A percentile compares a stretch with the other conserved stretches of the same genome.
Conservation (phyloP, 2,113 vertebrate species). For the Suncus etruscus region DNA sequence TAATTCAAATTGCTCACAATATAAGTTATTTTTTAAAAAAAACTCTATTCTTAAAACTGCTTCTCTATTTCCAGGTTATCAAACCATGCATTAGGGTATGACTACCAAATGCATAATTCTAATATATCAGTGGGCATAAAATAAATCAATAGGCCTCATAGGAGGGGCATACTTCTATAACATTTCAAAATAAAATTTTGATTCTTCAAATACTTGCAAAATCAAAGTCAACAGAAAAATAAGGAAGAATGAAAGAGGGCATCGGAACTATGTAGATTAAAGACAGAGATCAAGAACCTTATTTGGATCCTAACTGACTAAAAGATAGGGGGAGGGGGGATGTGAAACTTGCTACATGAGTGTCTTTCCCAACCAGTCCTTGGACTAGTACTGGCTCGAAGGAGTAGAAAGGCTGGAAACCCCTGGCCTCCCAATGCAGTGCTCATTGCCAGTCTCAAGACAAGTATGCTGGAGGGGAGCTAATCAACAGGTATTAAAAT, state of each 20-base stretch:
- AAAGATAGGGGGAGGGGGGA: conserved; percentile 51
- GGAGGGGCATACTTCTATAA: not conserved
- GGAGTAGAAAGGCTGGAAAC: no score
- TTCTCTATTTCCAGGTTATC: not conserved
- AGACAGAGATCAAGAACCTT: conserved; percentile 8
- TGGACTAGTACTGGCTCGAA: no score
- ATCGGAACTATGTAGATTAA: conserved; percentile 6
- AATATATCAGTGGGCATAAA: conserved; percentile 24
- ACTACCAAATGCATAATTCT: not conserved
- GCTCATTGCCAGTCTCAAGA: no score
- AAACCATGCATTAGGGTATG: conserved; percentile 9
- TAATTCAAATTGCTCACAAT: no score
- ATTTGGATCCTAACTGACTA: not conserved
- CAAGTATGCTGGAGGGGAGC: no score
- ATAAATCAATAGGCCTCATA: not conserved
- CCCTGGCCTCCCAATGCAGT: no score
- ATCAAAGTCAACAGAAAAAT: conserved; percentile 15
- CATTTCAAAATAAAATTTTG: conserved; percentile 18
- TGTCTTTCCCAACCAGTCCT: no score
- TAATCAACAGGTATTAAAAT: no score
- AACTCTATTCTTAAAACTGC: conserved; percentile 41
- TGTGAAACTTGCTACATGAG: conserved; percentile 10
- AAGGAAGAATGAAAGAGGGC: not conserved
- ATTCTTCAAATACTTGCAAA: conserved; percentile 54
- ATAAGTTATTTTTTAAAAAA: not conserved